These are phyloP conservation scores for Cossypha caffra DNA, from an alignment of 2,797 vertebrate genomes.

Conservation along the genomic window DNA sequence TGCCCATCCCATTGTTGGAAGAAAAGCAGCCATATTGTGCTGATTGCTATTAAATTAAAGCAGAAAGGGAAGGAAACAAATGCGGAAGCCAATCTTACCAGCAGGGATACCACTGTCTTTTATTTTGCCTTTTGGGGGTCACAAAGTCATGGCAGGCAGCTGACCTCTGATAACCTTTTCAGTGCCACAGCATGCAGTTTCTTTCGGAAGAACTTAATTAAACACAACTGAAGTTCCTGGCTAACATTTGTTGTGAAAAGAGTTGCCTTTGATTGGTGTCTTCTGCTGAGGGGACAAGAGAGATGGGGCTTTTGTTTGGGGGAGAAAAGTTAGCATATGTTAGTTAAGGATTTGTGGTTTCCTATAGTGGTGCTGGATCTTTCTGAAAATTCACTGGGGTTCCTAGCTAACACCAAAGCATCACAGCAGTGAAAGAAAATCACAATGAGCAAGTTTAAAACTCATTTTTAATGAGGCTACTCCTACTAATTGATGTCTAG, in stretches of 20 bases:
- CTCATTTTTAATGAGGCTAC: background rate
- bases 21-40: conserved; percentile 91
- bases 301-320: conserved; percentile 75
- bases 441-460: background rate
- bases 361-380: conserved; percentile 47
- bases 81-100: conserved; percentile 83
- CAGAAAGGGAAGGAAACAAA: conserved; percentile 83
- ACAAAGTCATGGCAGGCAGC: conserved; percentile 88
- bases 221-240: conserved; percentile 90
- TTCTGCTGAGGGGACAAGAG: conserved; percentile 76
- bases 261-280: conserved; percentile 79
- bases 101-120: conserved; percentile 85
- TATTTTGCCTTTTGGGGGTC: conserved; percentile 89
- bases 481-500: background rate
- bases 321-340: conserved; percentile 80
- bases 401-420: background rate
- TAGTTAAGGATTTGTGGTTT: conserved; percentile 81
- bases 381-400: conserved; percentile 33
- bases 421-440: background rate
- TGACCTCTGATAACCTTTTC: conserved; percentile 88
- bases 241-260: conserved; percentile 88
- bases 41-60: conserved; percentile 93
- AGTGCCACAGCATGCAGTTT: conserved; percentile 79
- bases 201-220: conserved; percentile 89
- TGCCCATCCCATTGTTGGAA: conserved; percentile 82